These are phyloP conservation scores for Drosophila barbarae DNA, from an alignment of 2,888 invertebrate genomes.

Conservation along the genomic window DNA sequence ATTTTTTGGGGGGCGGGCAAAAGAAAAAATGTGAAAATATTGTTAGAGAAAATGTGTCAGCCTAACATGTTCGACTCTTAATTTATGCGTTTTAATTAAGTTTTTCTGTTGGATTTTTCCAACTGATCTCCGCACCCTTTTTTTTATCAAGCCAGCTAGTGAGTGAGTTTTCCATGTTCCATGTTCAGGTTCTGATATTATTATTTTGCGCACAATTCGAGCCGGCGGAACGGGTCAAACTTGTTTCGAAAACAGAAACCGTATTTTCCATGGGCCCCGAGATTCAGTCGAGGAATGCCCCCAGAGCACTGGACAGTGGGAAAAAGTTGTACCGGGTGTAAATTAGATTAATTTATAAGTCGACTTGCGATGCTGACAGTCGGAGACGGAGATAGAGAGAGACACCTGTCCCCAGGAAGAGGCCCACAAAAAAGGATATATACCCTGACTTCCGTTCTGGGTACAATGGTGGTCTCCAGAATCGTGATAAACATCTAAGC, in stretches of 20 bases:
- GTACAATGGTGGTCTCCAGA: conserved; percentile 6
- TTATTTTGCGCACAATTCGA: conserved; percentile 43
- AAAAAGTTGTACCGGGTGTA: conserved; percentile 36
- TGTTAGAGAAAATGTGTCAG: conserved; percentile 58
- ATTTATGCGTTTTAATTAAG: conserved; percentile 70
- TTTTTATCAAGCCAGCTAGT: not conserved
- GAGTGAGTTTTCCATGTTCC: conserved; percentile 25
- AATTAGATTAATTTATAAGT: conserved; percentile 44
- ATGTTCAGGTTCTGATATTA: conserved; percentile 39
- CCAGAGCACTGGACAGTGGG: conserved; percentile 13
- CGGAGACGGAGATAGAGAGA: not conserved
- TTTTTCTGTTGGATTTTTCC: conserved; percentile 33
- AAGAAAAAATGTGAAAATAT: conserved; percentile 47
- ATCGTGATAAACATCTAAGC: conserved; percentile 66
- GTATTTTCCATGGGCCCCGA: conserved; percentile 62
- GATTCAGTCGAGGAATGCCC: conserved; percentile 53
- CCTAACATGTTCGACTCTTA: conserved; percentile 59
- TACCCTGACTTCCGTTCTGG: conserved; percentile 59
- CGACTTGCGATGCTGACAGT: conserved; percentile 25
- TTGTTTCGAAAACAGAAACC: conserved; percentile 62
- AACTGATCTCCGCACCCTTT: conserved; percentile 14
- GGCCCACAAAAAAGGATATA: conserved; percentile 28
- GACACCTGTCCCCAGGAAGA: conserved; percentile 34
- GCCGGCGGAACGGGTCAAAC: conserved; percentile 66
- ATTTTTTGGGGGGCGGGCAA: conserved; percentile 14